Percentiles rank a stretch among this genome's conserved stretches.
These are phyloP conservation scores for Propsilocerus akamusi DNA, from an alignment of 1,140 invertebrate species.

Conservation along the genomic window DNA sequence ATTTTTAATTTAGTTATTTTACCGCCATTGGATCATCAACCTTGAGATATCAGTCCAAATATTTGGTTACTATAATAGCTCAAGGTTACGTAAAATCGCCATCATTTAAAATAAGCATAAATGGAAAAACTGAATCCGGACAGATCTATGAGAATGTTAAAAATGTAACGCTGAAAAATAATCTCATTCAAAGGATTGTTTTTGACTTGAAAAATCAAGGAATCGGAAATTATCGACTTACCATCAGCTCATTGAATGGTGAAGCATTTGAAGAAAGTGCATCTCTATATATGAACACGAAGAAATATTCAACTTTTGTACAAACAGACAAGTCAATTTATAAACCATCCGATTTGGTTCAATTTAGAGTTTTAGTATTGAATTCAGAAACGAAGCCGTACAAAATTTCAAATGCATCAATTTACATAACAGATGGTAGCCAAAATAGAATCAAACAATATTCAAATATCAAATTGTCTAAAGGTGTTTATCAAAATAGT, in stretches of 20 bases:
- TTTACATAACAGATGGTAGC: constrained; percentile 10
- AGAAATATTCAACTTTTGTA: constrained; percentile 77
- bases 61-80: constrained; percentile 56
- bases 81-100: constrained; percentile 36
- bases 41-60: constrained; percentile 65
- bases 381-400: constrained; percentile 49
- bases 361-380: constrained; percentile 68
- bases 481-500: constrained; percentile 63
- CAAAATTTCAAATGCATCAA: constrained; percentile 18
- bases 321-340: constrained; percentile 92
- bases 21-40: constrained; percentile 61
- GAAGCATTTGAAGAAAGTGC: constrained; percentile 55
- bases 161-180: constrained; percentile 42
- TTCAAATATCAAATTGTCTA: constrained; percentile 40
- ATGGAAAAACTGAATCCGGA: constrained; percentile 49
- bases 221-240: constrained; percentile 56
- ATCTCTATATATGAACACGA: constrained; percentile 52
- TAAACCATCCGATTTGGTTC: constrained; percentile 66
- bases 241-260: constrained; percentile 48
- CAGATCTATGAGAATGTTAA: constrained; percentile 43
- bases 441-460: constrained; percentile 50
- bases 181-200: constrained; percentile 42
- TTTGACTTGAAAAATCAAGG: constrained; percentile 60
- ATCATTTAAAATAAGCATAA: constrained; percentile 48
- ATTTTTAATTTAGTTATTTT: constrained; percentile 37